phyloP scores from a whole-genome alignment of 2,113 vertebrate species.

The Macrotus californicus region DNA sequence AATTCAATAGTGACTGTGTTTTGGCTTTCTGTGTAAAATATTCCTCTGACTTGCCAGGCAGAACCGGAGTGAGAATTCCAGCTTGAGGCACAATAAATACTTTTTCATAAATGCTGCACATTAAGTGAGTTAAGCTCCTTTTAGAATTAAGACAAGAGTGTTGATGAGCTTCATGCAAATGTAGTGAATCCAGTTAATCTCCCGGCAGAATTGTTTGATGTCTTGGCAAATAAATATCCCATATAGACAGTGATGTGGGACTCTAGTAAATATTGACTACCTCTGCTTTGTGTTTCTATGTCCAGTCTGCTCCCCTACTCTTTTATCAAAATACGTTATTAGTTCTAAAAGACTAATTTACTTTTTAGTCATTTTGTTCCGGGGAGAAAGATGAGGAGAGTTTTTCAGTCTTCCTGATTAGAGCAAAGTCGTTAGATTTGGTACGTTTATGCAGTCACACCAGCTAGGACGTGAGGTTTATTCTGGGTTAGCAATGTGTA shows the following conservation, averaged over 20 bases:
- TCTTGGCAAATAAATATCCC: slow-evolving; percentile 74
- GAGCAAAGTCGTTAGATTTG: not conserved
- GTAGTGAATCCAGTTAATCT: slow-evolving; percentile 74
- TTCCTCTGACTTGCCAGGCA: slow-evolving; percentile 37
- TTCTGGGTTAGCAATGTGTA: slow-evolving; percentile 7
- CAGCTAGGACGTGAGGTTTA: slow-evolving; percentile 15
- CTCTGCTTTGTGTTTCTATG: slow-evolving; percentile 11
- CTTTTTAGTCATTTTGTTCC: slow-evolving; percentile 44
- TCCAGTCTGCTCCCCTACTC: not conserved
- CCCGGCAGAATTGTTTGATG: slow-evolving; percentile 76
- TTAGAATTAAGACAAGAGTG: slow-evolving; percentile 73
- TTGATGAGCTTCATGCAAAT: slow-evolving; percentile 74
- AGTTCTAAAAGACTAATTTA: not conserved
- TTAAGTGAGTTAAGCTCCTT: slow-evolving; percentile 71
- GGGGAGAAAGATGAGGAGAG: not conserved
- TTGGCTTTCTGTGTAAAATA: slow-evolving; percentile 7
- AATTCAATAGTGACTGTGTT: slow-evolving; percentile 8
- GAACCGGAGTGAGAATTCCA: slow-evolving; percentile 60
- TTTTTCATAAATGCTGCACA: slow-evolving; percentile 43
- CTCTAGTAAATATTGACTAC: slow-evolving; percentile 21
- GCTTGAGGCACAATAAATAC: slow-evolving; percentile 61
- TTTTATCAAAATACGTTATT: not conserved
- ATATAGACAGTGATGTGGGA: slow-evolving; percentile 63
- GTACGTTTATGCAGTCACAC: not conserved
- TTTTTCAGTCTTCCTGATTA: slow-evolving; percentile 37